These are phyloP conservation scores for Drosophila littoralis DNA, from an alignment of 1,140 invertebrate species.

Conservation along the genomic window DNA sequence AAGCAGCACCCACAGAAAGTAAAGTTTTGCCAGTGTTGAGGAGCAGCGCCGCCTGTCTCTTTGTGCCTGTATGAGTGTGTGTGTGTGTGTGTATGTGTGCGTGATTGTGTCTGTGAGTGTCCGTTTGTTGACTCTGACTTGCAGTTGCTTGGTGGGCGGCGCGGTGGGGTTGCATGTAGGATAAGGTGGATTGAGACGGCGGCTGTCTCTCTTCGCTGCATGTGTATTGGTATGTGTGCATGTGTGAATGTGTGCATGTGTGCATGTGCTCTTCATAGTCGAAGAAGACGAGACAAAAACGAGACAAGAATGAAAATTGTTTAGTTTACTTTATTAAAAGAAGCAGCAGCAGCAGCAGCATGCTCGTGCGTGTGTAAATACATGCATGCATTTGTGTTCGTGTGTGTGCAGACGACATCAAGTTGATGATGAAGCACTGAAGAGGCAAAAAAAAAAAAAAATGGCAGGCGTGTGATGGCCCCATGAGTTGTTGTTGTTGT, in stretches of 20 bases:
- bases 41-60: conserved; percentile 28
- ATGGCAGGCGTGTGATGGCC: conserved; percentile 42
- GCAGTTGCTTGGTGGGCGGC: conserved; percentile 34
- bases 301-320: conserved; percentile 83
- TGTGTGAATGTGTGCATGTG: conserved; percentile 39
- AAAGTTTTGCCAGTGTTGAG: conserved; percentile 43
- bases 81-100: conserved; percentile 27
- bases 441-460: conserved; percentile 48
- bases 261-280: conserved; percentile 52
- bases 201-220: conserved; percentile 43
- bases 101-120: conserved; percentile 55
- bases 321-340: conserved; percentile 83
- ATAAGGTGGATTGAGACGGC: conserved; percentile 33
- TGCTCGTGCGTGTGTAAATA: conserved; percentile 55
- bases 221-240: conserved; percentile 46
- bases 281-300: conserved; percentile 74
- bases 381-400: conserved; percentile 28
- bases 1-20: conserved; percentile 48
- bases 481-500: conserved; percentile 37
- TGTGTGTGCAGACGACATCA: conserved; percentile 48
- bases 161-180: conserved; percentile 27
- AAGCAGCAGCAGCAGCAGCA: conserved; percentile 56
- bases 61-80: conserved; percentile 31
- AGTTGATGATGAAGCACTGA: conserved; percentile 69
- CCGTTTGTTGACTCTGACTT: conserved; percentile 76